phyloP scores from a whole-genome alignment of 1,140 invertebrate species.

The Drosophila sechellia region DNA sequence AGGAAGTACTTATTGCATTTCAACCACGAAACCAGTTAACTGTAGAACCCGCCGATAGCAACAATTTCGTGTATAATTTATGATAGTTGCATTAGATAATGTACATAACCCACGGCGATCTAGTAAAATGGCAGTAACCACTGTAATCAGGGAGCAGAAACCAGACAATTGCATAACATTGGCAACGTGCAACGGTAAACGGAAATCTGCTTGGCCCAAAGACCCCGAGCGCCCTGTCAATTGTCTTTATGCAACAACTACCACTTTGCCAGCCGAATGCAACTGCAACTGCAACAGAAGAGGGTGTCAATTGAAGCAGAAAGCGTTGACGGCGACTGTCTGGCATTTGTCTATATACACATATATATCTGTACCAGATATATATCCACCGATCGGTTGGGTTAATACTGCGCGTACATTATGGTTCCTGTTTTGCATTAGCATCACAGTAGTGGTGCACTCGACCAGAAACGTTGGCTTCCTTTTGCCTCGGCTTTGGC shows the following conservation, averaged over 20 bases:
- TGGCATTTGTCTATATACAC: slow-evolving; percentile 1
- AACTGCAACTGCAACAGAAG: slow-evolving; percentile 28
- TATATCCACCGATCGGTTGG: background rate
- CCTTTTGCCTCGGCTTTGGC: slow-evolving; percentile 57
- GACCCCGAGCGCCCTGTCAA: slow-evolving; percentile 45
- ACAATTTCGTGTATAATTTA: slow-evolving; percentile 21
- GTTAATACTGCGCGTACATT: slow-evolving; percentile 43
- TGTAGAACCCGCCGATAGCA: background rate
- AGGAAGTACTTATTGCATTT: slow-evolving; percentile 16
- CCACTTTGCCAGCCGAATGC: slow-evolving; percentile 36
- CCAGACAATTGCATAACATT: slow-evolving; percentile 57
- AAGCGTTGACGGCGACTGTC: slow-evolving; percentile 50
- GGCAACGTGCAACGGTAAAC: slow-evolving; percentile 45
- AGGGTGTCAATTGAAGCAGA: slow-evolving; percentile 81
- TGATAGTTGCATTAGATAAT: slow-evolving; percentile 33
- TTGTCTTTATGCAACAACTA: slow-evolving; percentile 56
- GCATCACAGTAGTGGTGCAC: slow-evolving; percentile 61
- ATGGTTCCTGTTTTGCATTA: slow-evolving; percentile 79
- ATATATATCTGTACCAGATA: background rate
- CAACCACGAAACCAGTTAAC: slow-evolving; percentile 27
- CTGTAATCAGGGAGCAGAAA: slow-evolving; percentile 31
- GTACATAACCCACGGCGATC: slow-evolving; percentile 15
- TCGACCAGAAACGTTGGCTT: slow-evolving; percentile 78
- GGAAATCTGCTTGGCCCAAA: slow-evolving; percentile 35
- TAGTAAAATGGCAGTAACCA: slow-evolving; percentile 38